Evolutionary conservation across 2,797 vertebrate species (phyloP).

Genomic region (Chanos chanos): DNA sequence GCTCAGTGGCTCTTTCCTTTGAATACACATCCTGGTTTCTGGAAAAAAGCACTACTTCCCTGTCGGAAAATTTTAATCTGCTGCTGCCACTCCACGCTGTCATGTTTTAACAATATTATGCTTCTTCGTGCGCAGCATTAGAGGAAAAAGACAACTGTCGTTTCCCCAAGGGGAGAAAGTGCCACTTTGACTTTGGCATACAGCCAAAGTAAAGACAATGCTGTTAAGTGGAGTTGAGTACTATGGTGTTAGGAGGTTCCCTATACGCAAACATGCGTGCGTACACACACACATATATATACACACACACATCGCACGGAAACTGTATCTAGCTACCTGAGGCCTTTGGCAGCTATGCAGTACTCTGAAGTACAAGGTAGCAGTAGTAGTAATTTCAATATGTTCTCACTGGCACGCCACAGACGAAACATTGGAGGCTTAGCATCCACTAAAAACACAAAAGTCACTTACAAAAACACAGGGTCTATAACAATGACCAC

Average conservation of each 20-base stretch:
- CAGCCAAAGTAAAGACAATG: conserved; percentile 45
- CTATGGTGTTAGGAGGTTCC: conserved; percentile 7
- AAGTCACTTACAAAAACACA: no score
- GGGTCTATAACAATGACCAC: no score
- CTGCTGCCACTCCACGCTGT: not conserved
- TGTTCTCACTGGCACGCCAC: no score
- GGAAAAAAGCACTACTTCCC: no score
- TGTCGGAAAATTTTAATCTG: not conserved
- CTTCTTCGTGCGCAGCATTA: conserved; percentile 46
- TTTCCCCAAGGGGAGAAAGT: conserved; percentile 16
- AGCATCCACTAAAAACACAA: no score
- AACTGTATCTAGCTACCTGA: no score
- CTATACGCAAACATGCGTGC: not conserved
- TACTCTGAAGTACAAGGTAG: no score
- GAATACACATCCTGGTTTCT: no score
- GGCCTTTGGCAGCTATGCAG: no score
- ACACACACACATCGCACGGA: not conserved
- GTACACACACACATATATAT: not conserved
- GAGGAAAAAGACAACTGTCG: conserved; percentile 27
- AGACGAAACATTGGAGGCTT: no score
- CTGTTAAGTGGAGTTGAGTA: conserved; percentile 39
- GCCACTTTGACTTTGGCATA: conserved; percentile 36
- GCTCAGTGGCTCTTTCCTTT: no score
- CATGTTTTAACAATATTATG: conserved; percentile 33
- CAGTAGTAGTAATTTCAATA: no score